Base-by-base conservation (phyloP, 2,888 invertebrate species). In the Neria commutata region DNA sequence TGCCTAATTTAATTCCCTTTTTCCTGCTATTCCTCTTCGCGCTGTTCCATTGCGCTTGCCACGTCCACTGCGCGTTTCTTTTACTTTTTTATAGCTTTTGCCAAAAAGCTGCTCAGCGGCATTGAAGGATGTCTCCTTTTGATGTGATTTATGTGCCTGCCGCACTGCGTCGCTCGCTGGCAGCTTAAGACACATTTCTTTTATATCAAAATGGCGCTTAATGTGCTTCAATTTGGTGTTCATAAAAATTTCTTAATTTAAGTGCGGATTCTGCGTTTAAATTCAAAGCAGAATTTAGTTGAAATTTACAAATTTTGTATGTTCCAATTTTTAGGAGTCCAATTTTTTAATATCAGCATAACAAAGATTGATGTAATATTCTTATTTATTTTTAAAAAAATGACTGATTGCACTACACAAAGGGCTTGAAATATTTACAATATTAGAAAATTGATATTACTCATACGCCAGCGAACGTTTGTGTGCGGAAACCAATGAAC, bases 1-100 rank as follows among this genome's bases (percentile, higher is more conserved):
- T 40, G 54, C 51, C 40, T 54, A 61, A 61, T 57, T 61, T 54
- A 45, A 57, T 61, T 60, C 54, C 47, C 51, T 47, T 19, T 16
- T 14, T 45, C n/a, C n/a, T n/a, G n/a, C n/a, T n/a, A n/a, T n/a
- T n/a, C n/a, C n/a, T n/a, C n/a, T n/a, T n/a, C n/a, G n/a, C n/a
- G n/a, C n/a, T n/a, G n/a, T n/a, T n/a, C n/a, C n/a, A n/a, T n/a
- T n/a, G n/a, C n/a, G n/a, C n/a, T n/a, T n/a, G n/a, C n/a, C n/a
- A n/a, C n/a, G n/a, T n/a, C n/a, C n/a, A n/a, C n/a, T n/a, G n/a
- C n/a, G 29, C 29, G 11, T 29, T 8, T 37, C n/a, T 37, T 37
- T 5, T 37, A n/a, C 37, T 37, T 37, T 37, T 33, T 14, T 33
- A 33, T 10, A 33, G 8, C 1, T 34, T 40, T 51, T 51, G 37